A percentile compares a stretch with the other conserved stretches of the same genome.
Conservation (phyloP, 2,888 invertebrate genomes). For the Ennomos erosarius region DNA sequence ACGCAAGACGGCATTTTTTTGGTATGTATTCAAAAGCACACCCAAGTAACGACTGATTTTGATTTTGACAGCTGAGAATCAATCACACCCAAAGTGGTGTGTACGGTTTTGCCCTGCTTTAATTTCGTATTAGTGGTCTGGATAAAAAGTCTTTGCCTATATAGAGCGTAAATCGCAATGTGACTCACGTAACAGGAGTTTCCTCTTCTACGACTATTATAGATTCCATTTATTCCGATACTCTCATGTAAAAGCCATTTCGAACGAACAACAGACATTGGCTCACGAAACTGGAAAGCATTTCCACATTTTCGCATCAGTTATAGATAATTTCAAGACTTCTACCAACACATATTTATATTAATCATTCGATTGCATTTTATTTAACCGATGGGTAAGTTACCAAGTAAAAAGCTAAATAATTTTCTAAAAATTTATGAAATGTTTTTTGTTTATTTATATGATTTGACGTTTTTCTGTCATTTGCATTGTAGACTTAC, state of each 20-base stretch:
- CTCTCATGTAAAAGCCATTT: conserved; percentile 22
- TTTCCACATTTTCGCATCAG: not conserved
- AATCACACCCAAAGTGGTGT: too few species aligned
- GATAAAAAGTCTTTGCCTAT: too few species aligned
- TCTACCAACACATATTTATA: too few species aligned
- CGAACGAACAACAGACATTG: conserved; percentile 15
- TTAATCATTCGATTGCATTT: too few species aligned
- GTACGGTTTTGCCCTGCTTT: too few species aligned
- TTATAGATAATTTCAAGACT: not conserved
- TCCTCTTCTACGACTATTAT: conserved; percentile 36
- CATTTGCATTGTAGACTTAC: too few species aligned
- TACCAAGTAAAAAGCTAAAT: conserved; percentile 30
- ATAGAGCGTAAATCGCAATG: not conserved
- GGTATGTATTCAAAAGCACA: too few species aligned
- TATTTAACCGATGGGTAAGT: not conserved
- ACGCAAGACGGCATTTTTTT: too few species aligned
- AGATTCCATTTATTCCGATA: conserved; percentile 38
- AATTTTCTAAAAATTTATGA: conserved; percentile 39
- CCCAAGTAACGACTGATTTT: too few species aligned
- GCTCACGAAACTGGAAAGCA: conserved; percentile 16
- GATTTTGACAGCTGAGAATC: too few species aligned
- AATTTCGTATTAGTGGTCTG: too few species aligned
- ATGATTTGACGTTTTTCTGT: conserved; percentile 24
- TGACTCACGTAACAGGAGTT: conserved; percentile 42
- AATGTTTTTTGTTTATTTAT: conserved; percentile 37